A percentile compares a stretch with the other conserved stretches of the same genome.
Evolutionary conservation across 2,888 invertebrate genomes (phyloP).

Genomic region (Clitarchus hookeri): DNA sequence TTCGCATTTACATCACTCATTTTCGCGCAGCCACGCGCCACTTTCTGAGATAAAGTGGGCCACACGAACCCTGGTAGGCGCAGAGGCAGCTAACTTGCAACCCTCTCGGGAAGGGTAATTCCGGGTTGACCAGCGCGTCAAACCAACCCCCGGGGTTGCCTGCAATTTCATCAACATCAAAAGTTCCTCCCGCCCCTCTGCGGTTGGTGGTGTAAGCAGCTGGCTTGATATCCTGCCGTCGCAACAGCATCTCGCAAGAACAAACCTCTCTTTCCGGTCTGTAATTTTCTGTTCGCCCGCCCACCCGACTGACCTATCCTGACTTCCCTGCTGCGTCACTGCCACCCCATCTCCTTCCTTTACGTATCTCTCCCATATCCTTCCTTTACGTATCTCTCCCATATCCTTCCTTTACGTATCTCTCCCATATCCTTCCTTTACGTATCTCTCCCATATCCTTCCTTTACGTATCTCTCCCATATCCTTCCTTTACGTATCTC

Average conservation of each 20-base stretch:
- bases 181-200: background rate
- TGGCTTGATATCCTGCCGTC: background rate
- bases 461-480: too few species aligned
- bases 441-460: too few species aligned
- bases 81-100: background rate
- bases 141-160: background rate
- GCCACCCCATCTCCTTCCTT: background rate
- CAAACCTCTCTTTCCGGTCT: slow-evolving; percentile 10
- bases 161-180: background rate
- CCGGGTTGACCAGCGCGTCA: background rate
- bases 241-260: background rate
- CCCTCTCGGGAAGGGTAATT: background rate
- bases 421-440: too few species aligned
- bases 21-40: background rate
- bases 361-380: background rate
- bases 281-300: background rate
- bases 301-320: background rate
- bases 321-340: too few species aligned
- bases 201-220: too few species aligned
- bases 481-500: too few species aligned
- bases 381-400: too few species aligned
- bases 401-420: too few species aligned
- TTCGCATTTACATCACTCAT: too few species aligned
- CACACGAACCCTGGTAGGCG: background rate
- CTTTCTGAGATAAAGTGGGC: background rate